Evolutionary conservation across 2,888 invertebrate genomes (phyloP).

Genomic region (Euplexia lucipara): DNA sequence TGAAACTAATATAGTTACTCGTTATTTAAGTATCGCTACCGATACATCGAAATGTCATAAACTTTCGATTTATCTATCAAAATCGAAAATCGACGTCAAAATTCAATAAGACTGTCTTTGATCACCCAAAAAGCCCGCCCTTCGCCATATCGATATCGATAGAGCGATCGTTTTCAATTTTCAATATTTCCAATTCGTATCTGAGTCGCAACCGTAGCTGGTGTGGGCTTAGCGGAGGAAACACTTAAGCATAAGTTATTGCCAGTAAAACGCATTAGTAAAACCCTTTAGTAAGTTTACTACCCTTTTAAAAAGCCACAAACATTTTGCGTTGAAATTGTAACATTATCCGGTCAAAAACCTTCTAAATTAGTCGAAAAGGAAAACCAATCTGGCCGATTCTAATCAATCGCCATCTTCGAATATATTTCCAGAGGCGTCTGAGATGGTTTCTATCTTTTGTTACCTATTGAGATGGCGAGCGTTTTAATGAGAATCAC

Average conservation of each 20-base stretch:
- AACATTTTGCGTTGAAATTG: slow-evolving; percentile 13
- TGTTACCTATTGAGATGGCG: slow-evolving; percentile 30
- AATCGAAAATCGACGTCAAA: too few species aligned
- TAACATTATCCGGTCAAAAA: slow-evolving; percentile 15
- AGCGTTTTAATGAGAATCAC: slow-evolving; percentile 39
- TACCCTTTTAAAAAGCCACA: not conserved
- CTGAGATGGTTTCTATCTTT: slow-evolving; percentile 38
- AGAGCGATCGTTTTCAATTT: too few species aligned
- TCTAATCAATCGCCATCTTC: slow-evolving; percentile 39
- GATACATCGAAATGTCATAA: too few species aligned
- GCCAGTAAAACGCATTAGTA: slow-evolving; percentile 1
- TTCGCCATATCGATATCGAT: too few species aligned
- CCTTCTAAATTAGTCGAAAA: slow-evolving; percentile 23
- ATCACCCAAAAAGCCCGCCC: too few species aligned
- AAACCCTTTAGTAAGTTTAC: not conserved
- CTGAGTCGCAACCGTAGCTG: not conserved
- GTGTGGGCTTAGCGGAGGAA: not conserved
- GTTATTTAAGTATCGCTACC: too few species aligned
- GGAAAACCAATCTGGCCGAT: slow-evolving; percentile 27
- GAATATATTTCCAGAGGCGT: slow-evolving; percentile 21
- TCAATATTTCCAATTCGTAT: not conserved
- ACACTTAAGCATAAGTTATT: not conserved
- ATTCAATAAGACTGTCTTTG: too few species aligned
- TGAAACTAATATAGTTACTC: too few species aligned
- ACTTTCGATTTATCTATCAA: too few species aligned